Base-by-base conservation (phyloP, 2,797 vertebrate species). In the Aulostomus chinensis region DNA sequence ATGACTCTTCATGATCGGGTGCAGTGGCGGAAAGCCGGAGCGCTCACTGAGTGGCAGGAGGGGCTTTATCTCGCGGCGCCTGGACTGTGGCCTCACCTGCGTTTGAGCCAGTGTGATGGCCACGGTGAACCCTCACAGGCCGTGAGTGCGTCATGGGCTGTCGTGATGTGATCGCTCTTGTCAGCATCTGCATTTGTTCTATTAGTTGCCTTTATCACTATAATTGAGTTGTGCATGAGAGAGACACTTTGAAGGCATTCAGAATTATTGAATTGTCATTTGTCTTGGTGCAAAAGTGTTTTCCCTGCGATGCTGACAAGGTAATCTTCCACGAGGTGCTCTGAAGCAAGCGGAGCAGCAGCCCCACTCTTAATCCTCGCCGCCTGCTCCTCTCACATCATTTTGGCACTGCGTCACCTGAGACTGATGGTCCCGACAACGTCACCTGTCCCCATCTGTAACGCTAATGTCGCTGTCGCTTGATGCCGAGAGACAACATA, bases 381-480 rank as follows among this genome's bases (percentile, higher is more conserved):
- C 63, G 58, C 64, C 56, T 73, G 48, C 58, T 75, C 58, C 52
- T 74, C 69, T 78, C 68, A 68, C 66, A 81, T 83, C 46, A 69
- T 76, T 80, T 72, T 80, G 69, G 69, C 68, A 58, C 50, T 47
- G 61, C 33, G 37, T 86, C 83, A 74, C 67, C 75, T 71, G 64
- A 84, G 81, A 85, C 73, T 60, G 82, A 89, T 88, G 78, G 68
- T 73, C 72, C 74, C 73, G 78, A 86, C 83, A 81, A 36, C 52
- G 68, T 88, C 78, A 85, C 85, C 82, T 89, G 81, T 87, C 83
- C 68, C 73, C 83, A 88, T 88, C 83, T 73, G 84, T 88, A 88
- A 81, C 80, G 50, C 76, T 88, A 86, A 88, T 86, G 81, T 87
- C 51, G 76, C 81, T 86, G 86, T 85, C 86, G 85, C 70, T 68